A percentile compares a stretch with the other conserved stretches of the same genome.
These are phyloP conservation scores for Wiebesia pumilae DNA, from an alignment of 1,140 invertebrate species.

Conservation along the genomic window DNA sequence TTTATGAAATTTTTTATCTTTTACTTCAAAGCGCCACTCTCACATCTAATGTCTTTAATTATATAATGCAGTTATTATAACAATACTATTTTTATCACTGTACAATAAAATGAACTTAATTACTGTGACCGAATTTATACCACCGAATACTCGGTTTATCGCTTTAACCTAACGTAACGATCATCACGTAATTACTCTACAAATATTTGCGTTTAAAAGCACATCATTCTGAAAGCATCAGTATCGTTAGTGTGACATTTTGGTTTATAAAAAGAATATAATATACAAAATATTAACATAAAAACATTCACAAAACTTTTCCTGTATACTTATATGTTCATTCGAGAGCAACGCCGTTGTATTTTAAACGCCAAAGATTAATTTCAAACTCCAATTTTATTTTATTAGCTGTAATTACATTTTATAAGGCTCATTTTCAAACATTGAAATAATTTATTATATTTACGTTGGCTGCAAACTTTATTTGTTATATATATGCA, in stretches of 20 bases:
- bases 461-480: no score
- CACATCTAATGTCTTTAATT: not conserved
- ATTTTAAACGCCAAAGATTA: no score
- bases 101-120: not conserved
- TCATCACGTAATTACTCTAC: not conserved
- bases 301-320: not conserved
- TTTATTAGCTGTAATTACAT: not conserved
- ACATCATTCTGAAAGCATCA: not conserved
- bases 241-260: not conserved
- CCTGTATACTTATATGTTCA: not conserved
- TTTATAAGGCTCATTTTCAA: not conserved
- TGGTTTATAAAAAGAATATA: not conserved
- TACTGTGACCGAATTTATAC: not conserved
- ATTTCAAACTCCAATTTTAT: not conserved
- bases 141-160: not conserved
- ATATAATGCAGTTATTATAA: slow-evolving; percentile 13
- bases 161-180: not conserved
- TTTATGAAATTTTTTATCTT: no score
- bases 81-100: not conserved
- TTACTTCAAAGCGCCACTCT: no score
- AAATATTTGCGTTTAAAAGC: slow-evolving; percentile 38
- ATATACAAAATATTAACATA: slow-evolving; percentile 19
- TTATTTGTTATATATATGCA: no score
- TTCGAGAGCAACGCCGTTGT: no score
- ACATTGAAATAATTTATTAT: not conserved